Conservation (phyloP, 2,888 invertebrate species). For the Hyalella azteca region DNA sequence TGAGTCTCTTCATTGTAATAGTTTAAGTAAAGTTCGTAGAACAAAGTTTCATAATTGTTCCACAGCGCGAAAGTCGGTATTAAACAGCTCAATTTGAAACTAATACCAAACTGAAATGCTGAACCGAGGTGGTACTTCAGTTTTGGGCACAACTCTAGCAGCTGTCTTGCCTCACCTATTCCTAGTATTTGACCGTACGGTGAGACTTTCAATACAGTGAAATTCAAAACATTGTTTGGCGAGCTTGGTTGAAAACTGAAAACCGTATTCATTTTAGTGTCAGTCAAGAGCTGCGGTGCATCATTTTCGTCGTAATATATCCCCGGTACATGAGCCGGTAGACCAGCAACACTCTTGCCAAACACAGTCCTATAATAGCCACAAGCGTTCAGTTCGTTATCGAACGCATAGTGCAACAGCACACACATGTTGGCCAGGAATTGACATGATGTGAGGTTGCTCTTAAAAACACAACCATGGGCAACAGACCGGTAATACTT, state of each 20-base stretch:
- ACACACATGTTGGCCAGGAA: slow-evolving; percentile 58
- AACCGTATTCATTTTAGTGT: slow-evolving; percentile 64
- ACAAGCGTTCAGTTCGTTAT: slow-evolving; percentile 51
- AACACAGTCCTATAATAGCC: slow-evolving; percentile 52
- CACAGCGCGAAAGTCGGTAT: slow-evolving; percentile 45
- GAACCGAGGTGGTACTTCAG: slow-evolving; percentile 59
- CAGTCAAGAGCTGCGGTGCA: slow-evolving; percentile 64
- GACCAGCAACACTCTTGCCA: slow-evolving; percentile 47
- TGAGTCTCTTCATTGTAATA: slow-evolving; percentile 64
- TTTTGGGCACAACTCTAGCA: slow-evolving; percentile 60
- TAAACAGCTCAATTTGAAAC: slow-evolving; percentile 50
- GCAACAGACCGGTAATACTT: slow-evolving; percentile 41
- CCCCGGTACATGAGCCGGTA: slow-evolving; percentile 60
- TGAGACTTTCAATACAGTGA: slow-evolving; percentile 64
- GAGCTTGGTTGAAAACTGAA: slow-evolving; percentile 63
- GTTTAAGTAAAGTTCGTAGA: slow-evolving; percentile 68
- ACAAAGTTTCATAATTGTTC: slow-evolving; percentile 63
- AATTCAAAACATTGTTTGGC: slow-evolving; percentile 64
- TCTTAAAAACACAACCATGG: slow-evolving; percentile 48
- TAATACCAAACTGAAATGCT: slow-evolving; percentile 57
- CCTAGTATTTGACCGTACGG: slow-evolving; percentile 64
- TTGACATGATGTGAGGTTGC: slow-evolving; percentile 58
- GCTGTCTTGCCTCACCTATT: slow-evolving; percentile 39
- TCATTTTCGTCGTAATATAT: slow-evolving; percentile 67
- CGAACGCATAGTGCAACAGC: slow-evolving; percentile 49